A percentile compares a stretch with the other conserved stretches of the same genome.
Evolutionary conservation across 64 coral and sea anemone genomes (phyloP).

Genomic region (Porites australiensis): DNA sequence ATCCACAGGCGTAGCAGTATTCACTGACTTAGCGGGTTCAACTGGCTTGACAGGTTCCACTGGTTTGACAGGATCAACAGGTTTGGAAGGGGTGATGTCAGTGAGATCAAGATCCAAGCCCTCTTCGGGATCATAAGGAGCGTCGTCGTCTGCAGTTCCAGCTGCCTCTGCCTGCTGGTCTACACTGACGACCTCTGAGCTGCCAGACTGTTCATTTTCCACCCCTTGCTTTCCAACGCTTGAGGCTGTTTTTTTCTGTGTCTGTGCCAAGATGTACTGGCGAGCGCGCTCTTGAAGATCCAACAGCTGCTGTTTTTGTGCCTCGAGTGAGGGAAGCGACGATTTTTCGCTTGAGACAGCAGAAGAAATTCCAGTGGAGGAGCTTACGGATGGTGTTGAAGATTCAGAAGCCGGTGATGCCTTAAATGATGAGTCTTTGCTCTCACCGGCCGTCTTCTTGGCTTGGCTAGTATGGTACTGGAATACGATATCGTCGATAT

Average conservation of each 20-base stretch:
- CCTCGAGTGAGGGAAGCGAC: slow-evolving; percentile 46
- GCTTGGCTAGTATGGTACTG: slow-evolving; percentile 86
- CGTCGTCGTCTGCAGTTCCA: slow-evolving; percentile 55
- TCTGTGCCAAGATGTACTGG: slow-evolving; percentile 69
- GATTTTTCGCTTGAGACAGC: slow-evolving; percentile 7
- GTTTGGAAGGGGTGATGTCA: neutral
- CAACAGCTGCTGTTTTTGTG: slow-evolving; percentile 69
- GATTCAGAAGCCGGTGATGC: slow-evolving; percentile 48
- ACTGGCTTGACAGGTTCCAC: too few species aligned
- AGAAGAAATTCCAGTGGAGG: slow-evolving; percentile 34
- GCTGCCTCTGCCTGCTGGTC: neutral
- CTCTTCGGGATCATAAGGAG: slow-evolving; percentile 97
- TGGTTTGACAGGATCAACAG: neutral
- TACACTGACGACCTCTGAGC: neutral
- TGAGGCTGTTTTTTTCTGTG: neutral
- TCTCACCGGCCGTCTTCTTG: slow-evolving; percentile 33
- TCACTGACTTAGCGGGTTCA: neutral
- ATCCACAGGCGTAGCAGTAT: neutral
- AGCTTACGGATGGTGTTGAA: slow-evolving; percentile 57
- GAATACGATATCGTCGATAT: slow-evolving; percentile 98
- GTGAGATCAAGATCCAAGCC: slow-evolving; percentile 81
- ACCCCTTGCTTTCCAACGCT: neutral
- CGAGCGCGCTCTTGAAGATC: slow-evolving; percentile 77
- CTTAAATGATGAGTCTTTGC: slow-evolving; percentile 23
- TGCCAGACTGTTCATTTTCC: neutral